Base-by-base conservation (phyloP, 2,113 vertebrate species). In the Petrocephalus zakoni region DNA sequence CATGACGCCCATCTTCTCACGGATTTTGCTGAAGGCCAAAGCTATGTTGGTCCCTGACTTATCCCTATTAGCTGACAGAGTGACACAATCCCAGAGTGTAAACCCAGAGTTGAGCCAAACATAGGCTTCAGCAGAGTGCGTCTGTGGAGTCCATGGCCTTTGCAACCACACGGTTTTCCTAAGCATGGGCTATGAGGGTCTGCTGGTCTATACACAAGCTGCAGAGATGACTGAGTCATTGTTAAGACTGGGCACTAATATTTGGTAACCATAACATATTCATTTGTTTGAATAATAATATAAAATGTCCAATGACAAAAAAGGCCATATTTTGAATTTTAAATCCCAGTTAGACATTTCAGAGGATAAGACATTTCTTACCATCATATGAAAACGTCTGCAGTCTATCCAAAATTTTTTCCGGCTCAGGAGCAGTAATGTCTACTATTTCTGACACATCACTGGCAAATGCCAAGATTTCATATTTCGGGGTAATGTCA, bases 401-500 rank as follows among this genome's bases (percentile, higher is more conserved):
- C 72, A 95, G 13, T 0, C 2, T 0, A 0, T 29, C 0, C 9
- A 86, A 10, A 19, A 92, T 2, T 0, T 22, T 9, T 42, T 42
- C 42, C 1, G 1, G 8, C 47, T 0, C 1, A 0, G 0, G 92
- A 42, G 94, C 86, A 0, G 88, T 4, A 88, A 96, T 95, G 25
- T 78, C 90, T 68, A 92, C 90, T 58, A 94, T 81, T 58, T 85
- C 7, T 0, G 0, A 3, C 5, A 93, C 7, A 0, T 93, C 86
- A 8, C 95, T 90, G 29, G 96, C 93, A 91, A 96, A 96, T 83
- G 95, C 92, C 7, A 91, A 0, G 6, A 96, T 91, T 17, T 95
- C 94, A 89, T 96, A 96, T 88, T 95, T 96, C 61, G 96, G 95
- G 78, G 58, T 88, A 68, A 94, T 93, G 0, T 64, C 61, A 84